Base-by-base conservation (phyloP, 2,888 invertebrate species). In the Lacanobia wlatinum region DNA sequence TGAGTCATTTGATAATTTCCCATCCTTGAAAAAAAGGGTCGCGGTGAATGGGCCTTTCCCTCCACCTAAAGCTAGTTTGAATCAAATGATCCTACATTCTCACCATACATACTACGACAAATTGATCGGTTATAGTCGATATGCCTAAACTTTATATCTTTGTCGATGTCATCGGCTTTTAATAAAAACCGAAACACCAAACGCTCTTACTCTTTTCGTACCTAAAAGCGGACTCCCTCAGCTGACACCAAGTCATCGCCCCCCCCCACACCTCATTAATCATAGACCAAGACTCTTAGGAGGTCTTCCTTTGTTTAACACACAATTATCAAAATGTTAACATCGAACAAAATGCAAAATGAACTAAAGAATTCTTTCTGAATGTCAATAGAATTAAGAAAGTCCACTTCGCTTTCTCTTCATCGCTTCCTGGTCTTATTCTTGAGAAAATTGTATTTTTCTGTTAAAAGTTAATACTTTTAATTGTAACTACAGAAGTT, bases 331-430 rank as follows among this genome's bases (percentile, higher is more conserved):
- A 1, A n/a, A 53, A 70, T 38, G n/a, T 46, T 21, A 1, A 28
- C 18, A 18, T 46, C 5, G 59, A 40, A 59, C 59, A 59, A 10
- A 50, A 55, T 55, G 28, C 53, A 34, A 74, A 52, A 40, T 46
- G 21, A n/a, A 28, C 16, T 68, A n/a, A 52, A 60, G 9, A 59
- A 40, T 40, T 28, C 1, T 21, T 21, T 59, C 21, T 9, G 18
- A 70, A 52, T 21, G 52, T n/a, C 18, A 52, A 70, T 40, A 52
- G 14, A 78, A 52, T 59, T 40, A 78, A 50, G 14, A 16, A 52
- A 40, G 12, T 71, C 14, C 38, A 52, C 21, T 40, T 48, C 21
- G 53, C 2, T 28, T 40, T 59, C 46, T 21, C 21, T 59, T 21
- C 12, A 34, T 28, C 14, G n/a, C 6, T 70, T 58, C 9, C 6